These are phyloP conservation scores for Microcebus murinus DNA, from an alignment of 2,113 vertebrate species.

Conservation along the genomic window DNA sequence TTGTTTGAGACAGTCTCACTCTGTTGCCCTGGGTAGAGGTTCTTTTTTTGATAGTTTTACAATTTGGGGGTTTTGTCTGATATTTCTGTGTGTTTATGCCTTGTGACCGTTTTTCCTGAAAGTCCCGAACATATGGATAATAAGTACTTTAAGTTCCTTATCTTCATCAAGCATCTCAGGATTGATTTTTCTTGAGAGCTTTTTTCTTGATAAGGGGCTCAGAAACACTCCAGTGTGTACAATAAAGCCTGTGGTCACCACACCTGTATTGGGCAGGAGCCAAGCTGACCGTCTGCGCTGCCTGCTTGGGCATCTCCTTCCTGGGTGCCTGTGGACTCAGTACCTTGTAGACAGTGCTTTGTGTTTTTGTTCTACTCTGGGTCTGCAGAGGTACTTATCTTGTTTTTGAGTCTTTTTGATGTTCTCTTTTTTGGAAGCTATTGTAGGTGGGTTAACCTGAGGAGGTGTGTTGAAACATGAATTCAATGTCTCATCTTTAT, in stretches of 20 bases:
- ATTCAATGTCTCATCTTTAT: neutral
- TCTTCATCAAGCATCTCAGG: neutral
- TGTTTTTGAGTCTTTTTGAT: neutral
- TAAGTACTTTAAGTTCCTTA: neutral
- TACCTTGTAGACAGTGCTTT: neutral
- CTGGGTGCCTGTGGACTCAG: neutral
- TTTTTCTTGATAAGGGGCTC: neutral
- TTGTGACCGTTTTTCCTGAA: neutral
- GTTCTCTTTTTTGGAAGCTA: neutral
- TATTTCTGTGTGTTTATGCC: neutral
- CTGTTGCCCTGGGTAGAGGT: no score
- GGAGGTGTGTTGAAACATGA: neutral
- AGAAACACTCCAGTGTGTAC: neutral
- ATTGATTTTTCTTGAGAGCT: neutral
- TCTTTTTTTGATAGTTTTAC: neutral
- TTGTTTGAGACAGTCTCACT: no score
- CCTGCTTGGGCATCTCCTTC: neutral
- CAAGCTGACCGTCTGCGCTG: fast-evolving
- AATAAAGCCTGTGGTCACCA: no score
- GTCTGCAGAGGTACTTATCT: neutral
- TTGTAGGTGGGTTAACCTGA: neutral
- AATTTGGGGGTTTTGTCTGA: neutral
- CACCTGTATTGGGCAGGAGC: neutral
- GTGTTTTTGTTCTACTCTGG: neutral
- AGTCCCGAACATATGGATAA: neutral